These are phyloP conservation scores for Koerneria pararmatus DNA, from an alignment of 2,888 invertebrate genomes.

Conservation along the genomic window DNA sequence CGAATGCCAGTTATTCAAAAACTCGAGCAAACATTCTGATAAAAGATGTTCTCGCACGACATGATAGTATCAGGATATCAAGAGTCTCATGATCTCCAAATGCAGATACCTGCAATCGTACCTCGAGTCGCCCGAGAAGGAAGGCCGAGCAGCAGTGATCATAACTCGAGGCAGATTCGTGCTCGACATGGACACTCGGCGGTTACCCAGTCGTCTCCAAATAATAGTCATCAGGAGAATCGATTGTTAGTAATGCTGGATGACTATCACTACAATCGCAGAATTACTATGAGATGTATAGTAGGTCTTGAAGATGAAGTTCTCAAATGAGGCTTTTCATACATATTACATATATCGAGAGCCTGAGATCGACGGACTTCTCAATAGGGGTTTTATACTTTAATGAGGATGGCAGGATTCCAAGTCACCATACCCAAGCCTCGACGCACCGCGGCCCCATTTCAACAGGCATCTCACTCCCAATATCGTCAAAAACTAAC, in stretches of 20 bases:
- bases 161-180: constrained; percentile 56
- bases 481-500: no score
- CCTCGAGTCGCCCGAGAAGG: constrained; percentile 45
- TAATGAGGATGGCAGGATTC: no score
- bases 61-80: background rate
- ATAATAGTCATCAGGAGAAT: background rate
- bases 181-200: constrained; percentile 55
- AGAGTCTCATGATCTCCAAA: background rate
- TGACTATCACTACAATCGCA: constrained; percentile 11
- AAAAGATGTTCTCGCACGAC: background rate
- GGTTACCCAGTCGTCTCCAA: constrained; percentile 45
- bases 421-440: no score
- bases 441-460: no score
- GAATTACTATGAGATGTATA: no score
- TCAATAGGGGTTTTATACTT: no score
- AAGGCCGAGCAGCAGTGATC: constrained; percentile 57
- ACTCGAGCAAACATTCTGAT: background rate
- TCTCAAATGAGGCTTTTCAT: no score
- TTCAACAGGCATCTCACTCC: no score
- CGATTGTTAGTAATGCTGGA: constrained; percentile 9
- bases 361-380: no score
- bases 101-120: constrained; percentile 3
- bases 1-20: background rate
- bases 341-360: no score
- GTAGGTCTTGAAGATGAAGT: no score